Conservation (phyloP, 2,797 vertebrate genomes). For the Sebastes hubbsi region DNA sequence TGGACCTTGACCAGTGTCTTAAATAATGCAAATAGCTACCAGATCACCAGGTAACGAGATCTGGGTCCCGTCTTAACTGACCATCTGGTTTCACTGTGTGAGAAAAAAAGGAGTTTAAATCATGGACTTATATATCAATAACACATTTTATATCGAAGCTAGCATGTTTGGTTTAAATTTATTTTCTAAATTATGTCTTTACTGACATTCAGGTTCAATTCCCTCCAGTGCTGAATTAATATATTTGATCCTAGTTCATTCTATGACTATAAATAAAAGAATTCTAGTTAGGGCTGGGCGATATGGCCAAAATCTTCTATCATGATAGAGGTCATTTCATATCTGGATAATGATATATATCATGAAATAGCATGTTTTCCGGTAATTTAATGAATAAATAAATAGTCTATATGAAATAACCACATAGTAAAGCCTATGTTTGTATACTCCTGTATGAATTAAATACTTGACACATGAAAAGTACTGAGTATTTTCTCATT, state of each 20-base stretch:
- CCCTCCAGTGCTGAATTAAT: background rate
- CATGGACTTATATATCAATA: background rate
- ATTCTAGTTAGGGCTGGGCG: background rate
- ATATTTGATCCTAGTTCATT: background rate
- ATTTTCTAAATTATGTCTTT: background rate
- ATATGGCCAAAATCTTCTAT: too few relatives aligned
- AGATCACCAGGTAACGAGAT: constrained; percentile 42
- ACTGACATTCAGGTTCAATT: background rate
- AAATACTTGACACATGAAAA: too few relatives aligned
- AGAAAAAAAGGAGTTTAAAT: constrained; percentile 1
- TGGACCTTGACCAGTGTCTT: constrained; percentile 7
- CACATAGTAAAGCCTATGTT: too few relatives aligned
- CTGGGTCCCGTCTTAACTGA: background rate
- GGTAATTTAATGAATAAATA: too few relatives aligned
- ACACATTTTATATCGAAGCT: background rate
- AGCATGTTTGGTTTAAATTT: background rate
- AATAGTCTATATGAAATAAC: too few relatives aligned
- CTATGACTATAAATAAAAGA: background rate
- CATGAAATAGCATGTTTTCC: too few relatives aligned
- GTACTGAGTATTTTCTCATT: too few relatives aligned
- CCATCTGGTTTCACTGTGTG: constrained; percentile 14
- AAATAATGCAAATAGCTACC: constrained; percentile 53
- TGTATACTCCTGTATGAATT: too few relatives aligned
- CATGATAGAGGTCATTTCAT: too few relatives aligned
- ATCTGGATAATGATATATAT: too few relatives aligned